phyloP scores from a whole-genome alignment of 2,797 vertebrate genomes.

The Alauda arvensis region DNA sequence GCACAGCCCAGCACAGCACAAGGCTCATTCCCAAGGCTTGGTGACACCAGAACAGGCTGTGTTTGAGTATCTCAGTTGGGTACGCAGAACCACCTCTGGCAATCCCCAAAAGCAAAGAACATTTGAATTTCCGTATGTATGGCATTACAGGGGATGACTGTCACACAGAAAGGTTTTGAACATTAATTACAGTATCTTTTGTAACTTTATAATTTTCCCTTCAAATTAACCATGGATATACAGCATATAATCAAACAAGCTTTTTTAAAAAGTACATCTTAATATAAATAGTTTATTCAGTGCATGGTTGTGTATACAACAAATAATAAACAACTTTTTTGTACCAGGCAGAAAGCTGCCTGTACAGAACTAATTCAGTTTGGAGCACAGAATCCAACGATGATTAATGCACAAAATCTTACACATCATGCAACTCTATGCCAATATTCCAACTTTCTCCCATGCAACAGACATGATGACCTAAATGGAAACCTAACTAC shows the following conservation, averaged over 20 bases:
- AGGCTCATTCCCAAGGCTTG: not conserved
- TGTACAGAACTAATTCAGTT: slow-evolving; percentile 82
- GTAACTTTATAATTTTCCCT: not conserved
- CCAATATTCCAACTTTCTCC: slow-evolving; percentile 91
- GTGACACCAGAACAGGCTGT: not conserved
- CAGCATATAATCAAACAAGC: slow-evolving; percentile 55
- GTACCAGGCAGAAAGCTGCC: slow-evolving; percentile 83
- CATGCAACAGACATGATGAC: slow-evolving; percentile 97
- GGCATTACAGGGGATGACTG: not conserved
- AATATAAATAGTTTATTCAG: slow-evolving; percentile 99
- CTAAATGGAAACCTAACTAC: slow-evolving; percentile 84
- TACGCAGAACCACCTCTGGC: not conserved
- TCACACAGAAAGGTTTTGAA: not conserved
- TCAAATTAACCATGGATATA: not conserved
- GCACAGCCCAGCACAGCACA: too few species aligned
- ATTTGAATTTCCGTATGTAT: not conserved
- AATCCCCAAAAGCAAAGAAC: not conserved
- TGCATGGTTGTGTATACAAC: slow-evolving; percentile 98
- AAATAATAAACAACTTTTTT: slow-evolving; percentile 94
- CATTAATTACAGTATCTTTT: not conserved
- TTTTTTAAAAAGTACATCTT: slow-evolving; percentile 89
- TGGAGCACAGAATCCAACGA: slow-evolving; percentile 92
- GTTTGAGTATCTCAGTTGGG: not conserved
- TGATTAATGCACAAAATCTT: slow-evolving; percentile 95
- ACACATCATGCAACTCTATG: slow-evolving; percentile 97